Conservation (phyloP, 2,888 invertebrate genomes). For the Ichneumon xanthorius region DNA sequence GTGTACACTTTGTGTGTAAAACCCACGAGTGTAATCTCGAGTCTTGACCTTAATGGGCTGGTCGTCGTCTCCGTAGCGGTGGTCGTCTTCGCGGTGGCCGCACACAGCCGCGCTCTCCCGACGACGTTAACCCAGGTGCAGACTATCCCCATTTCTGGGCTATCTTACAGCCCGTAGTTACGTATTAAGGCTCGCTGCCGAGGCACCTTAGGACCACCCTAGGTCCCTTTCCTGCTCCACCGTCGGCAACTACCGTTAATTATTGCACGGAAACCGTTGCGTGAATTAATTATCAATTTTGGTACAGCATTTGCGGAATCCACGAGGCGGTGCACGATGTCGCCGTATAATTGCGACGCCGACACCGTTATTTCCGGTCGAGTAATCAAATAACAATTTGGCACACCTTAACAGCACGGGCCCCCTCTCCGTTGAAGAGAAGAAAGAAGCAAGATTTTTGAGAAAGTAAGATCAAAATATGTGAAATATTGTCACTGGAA, state of each 20-base stretch:
- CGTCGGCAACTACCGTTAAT: constrained; percentile 9
- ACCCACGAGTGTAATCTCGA: constrained; percentile 62
- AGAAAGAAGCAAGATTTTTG: no score
- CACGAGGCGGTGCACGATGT: no score
- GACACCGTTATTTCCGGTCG: no score
- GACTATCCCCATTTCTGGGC: constrained; percentile 25
- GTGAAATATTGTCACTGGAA: not conserved
- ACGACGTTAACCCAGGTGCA: constrained; percentile 19
- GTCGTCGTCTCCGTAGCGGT: constrained; percentile 20
- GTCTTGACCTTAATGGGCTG: constrained; percentile 60
- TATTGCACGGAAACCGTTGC: constrained; percentile 2
- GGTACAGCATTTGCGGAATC: not conserved
- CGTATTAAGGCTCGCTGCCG: constrained; percentile 26
- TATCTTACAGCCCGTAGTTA: constrained; percentile 32
- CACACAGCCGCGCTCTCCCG: not conserved
- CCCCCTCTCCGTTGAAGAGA: no score
- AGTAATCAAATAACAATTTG: no score
- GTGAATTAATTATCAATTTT: constrained; percentile 13
- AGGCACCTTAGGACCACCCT: not conserved
- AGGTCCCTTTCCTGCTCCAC: not conserved
- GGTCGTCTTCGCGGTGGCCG: constrained; percentile 17
- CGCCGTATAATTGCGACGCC: no score
- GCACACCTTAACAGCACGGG: no score
- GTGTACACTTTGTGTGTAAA: constrained; percentile 24
- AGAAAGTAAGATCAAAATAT: no score